Percentiles rank a stretch among this genome's conserved stretches.
Evolutionary conservation across 1,140 invertebrate genomes (phyloP).

Genomic region (Lucilia cuprina): DNA sequence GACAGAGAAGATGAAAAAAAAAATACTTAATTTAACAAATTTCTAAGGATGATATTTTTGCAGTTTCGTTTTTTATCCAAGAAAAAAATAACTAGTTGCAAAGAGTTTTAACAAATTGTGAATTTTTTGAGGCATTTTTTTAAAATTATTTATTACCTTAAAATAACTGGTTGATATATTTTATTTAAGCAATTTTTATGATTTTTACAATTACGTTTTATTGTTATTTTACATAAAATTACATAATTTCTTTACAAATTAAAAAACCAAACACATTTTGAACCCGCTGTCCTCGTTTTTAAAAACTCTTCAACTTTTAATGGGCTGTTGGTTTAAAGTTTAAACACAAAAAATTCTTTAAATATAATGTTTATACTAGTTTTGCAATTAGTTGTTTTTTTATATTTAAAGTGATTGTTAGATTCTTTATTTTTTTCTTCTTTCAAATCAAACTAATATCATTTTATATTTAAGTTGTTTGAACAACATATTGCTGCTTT

Average conservation of each 20-base stretch:
- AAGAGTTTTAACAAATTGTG: no score
- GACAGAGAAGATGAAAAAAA: background rate
- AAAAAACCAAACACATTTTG: no score
- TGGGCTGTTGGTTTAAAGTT: no score
- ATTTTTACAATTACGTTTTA: background rate
- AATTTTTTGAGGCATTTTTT: background rate
- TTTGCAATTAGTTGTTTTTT: background rate
- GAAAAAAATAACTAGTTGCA: background rate
- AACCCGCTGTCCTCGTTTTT: no score
- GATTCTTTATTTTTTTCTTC: background rate
- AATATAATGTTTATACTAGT: background rate
- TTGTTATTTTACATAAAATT: background rate
- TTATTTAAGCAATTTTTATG: background rate
- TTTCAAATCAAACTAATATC: no score
- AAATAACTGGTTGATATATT: background rate
- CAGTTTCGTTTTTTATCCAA: background rate
- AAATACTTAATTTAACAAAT: background rate
- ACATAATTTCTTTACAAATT: background rate
- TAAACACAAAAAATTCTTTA: no score
- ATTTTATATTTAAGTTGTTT: background rate
- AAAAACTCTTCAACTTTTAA: background rate
- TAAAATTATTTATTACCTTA: background rate
- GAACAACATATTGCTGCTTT: background rate
- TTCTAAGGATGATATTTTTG: background rate
- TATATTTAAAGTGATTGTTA: background rate